A percentile compares a stretch with the other conserved stretches of the same genome.
Evolutionary conservation across 2,113 vertebrate genomes (phyloP).

Genomic region (Physeter macrocephalus): DNA sequence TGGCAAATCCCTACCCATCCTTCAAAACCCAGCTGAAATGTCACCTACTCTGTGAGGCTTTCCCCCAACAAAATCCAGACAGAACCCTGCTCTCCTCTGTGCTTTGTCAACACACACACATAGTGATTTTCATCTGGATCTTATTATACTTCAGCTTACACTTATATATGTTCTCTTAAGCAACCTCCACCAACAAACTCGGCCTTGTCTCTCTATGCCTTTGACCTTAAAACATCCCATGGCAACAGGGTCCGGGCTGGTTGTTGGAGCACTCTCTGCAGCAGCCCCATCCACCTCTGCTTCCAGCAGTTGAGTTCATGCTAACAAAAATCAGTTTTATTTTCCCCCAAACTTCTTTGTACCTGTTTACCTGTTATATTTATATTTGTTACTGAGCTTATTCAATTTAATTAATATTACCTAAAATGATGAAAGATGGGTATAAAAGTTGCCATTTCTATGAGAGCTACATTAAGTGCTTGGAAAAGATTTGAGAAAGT

Average conservation of each 20-base stretch:
- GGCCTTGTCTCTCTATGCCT: not conserved
- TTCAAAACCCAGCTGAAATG: not conserved
- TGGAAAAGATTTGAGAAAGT: conserved; percentile 41
- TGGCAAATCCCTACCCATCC: not conserved
- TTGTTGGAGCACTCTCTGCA: rapidly evolving
- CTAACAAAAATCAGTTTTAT: not conserved
- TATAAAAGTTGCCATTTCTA: conserved; percentile 12
- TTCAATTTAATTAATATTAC: not conserved
- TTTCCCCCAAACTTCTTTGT: not conserved
- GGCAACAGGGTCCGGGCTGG: not conserved
- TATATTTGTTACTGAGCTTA: not conserved
- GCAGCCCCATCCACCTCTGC: not conserved
- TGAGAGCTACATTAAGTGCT: not conserved
- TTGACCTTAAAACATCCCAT: not conserved
- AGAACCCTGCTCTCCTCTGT: not conserved
- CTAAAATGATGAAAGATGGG: not conserved
- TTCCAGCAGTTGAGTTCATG: not conserved
- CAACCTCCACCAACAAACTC: not conserved
- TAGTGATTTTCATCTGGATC: not conserved
- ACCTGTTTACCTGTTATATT: not conserved
- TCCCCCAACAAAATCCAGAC: not conserved
- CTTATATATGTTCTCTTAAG: not conserved
- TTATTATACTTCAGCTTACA: not conserved
- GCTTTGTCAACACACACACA: not conserved
- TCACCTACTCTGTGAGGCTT: not conserved